phyloP scores from a whole-genome alignment of 2,888 invertebrate genomes.

The Spisula subtruncata region DNA sequence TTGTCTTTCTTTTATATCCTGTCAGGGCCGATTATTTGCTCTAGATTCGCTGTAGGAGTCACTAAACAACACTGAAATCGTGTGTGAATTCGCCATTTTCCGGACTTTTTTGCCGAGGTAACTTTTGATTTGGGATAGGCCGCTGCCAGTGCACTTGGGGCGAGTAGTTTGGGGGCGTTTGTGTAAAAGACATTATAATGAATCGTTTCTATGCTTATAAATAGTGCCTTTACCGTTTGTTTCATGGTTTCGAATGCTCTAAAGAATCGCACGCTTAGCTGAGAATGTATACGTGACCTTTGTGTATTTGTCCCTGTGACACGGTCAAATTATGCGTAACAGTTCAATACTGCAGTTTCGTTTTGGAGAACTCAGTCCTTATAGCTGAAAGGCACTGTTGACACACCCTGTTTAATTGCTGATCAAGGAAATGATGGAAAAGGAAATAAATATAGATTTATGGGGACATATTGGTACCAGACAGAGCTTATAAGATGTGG shows the following conservation, averaged over 20 bases:
- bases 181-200: neutral
- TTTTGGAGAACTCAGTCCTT: neutral
- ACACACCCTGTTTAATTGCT: neutral
- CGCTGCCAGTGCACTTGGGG: neutral
- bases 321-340: conserved; percentile 74
- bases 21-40: neutral
- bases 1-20: neutral
- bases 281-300: conserved; percentile 84
- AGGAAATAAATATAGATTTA: neutral
- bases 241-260: neutral
- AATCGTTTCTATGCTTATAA: neutral
- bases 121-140: conserved; percentile 36
- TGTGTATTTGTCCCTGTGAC: conserved; percentile 82
- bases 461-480: neutral
- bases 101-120: conserved; percentile 25
- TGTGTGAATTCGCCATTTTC: conserved; percentile 43
- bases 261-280: conserved; percentile 47
- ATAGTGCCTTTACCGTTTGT: neutral
- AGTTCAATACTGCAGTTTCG: conserved; percentile 44
- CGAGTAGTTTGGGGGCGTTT: neutral
- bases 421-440: neutral
- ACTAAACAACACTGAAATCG: neutral
- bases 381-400: neutral
- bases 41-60: neutral
- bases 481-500: conserved; percentile 71